A percentile compares a stretch with the other conserved stretches of the same genome.
Conservation (phyloP, 2,797 vertebrate genomes). For the Phaenicophaeus curvirostris region DNA sequence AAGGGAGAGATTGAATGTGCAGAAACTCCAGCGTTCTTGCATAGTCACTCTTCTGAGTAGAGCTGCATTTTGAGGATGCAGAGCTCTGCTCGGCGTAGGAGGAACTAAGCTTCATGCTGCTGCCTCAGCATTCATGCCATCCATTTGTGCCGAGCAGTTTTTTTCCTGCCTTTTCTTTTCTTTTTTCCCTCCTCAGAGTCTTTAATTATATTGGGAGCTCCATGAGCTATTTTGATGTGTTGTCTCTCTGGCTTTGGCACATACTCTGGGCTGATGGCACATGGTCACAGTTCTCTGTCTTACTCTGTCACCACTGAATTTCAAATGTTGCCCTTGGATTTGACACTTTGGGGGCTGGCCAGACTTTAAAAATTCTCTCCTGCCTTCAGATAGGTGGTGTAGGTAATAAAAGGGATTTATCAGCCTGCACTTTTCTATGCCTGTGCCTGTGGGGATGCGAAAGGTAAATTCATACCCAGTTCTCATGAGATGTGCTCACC, state of each 20-base stretch:
- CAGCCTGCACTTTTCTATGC: constrained; percentile 45
- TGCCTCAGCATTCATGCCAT: constrained; percentile 37
- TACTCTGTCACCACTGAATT: constrained; percentile 55
- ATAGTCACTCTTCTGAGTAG: constrained; percentile 7
- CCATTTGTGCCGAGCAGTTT: background rate
- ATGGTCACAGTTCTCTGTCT: constrained; percentile 53
- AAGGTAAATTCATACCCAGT: constrained; percentile 37
- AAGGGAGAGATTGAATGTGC: background rate
- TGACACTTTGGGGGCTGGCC: constrained; percentile 54
- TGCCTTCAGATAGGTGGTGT: background rate
- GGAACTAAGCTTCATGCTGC: constrained; percentile 47
- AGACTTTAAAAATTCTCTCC: constrained; percentile 58
- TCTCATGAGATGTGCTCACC: constrained; percentile 8
- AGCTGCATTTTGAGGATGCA: constrained; percentile 17
- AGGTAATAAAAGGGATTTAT: constrained; percentile 70
- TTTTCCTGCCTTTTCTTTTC: background rate
- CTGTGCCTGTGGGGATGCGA: constrained; percentile 16
- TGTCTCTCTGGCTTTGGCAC: constrained; percentile 32
- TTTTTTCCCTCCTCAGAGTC: background rate
- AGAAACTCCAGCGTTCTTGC: constrained; percentile 8
- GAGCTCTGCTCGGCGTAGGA: background rate
- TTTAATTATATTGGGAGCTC: constrained; percentile 35
- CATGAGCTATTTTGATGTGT: constrained; percentile 45
- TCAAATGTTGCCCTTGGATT: constrained; percentile 60
- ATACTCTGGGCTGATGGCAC: constrained; percentile 50